Evolutionary conservation across 2,888 invertebrate genomes (phyloP), one percentile per base, ranked within the genome.

Genomic region (Caradrina clavipalpis): DNA sequence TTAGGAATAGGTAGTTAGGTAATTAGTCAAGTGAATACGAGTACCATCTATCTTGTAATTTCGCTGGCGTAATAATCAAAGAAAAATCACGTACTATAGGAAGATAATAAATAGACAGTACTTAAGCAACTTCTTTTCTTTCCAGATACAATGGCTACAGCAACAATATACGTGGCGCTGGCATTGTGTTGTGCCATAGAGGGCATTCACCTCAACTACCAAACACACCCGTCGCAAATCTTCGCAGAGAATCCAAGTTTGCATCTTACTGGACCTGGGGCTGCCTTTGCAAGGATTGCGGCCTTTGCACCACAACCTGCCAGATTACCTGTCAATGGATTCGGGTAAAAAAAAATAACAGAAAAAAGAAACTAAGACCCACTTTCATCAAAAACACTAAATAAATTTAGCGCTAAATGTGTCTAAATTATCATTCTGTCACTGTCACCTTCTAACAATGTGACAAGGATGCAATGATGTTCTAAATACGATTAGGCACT

Each of bases 321-420:
- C 47, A 90, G 95, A 73, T 74, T 92, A 21, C 90, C 93, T 0
- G 93, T 94, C 0, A 86, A 80, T 74, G 95, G 93, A 80, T 93
- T 89, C 79, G 93, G 93, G 93, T 93, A 19, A 74, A 74, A 67
- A 49, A 17, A 15, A 15, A 1, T 15, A 42, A 13, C 13, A 15
- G 0, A 17, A 17, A 5, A 17, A 45, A 15, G 5, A 42, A 42
- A 13, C 2, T 42, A 35, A 7, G 8, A 1, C n/a, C n/a, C n/a
- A n/a, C n/a, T n/a, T n/a, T n/a, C n/a, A n/a, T n/a, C n/a, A n/a
- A n/a, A n/a, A n/a, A n/a, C n/a, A n/a, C n/a, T n/a, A n/a, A n/a
- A n/a, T n/a, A n/a, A n/a, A n/a, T n/a, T n/a, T n/a, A n/a, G n/a
- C n/a, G n/a, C n/a, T n/a, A n/a, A n/a, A n/a, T n/a, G n/a, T n/a